These are phyloP conservation scores for Netelia virgata DNA, from an alignment of 2,888 invertebrate species.

Conservation along the genomic window DNA sequence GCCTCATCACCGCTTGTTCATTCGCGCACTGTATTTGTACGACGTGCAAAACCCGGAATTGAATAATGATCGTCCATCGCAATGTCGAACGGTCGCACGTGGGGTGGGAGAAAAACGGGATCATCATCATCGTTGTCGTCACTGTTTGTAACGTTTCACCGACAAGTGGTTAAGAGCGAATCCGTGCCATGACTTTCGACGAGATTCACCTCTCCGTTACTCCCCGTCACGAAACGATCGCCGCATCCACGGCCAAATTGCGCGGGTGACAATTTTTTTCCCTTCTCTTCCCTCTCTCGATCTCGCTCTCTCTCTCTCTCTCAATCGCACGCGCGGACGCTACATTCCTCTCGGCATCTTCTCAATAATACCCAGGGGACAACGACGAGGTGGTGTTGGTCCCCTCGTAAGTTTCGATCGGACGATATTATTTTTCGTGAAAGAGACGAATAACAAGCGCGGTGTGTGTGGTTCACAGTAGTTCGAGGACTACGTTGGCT, in stretches of 20 bases:
- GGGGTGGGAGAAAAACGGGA: slow-evolving; percentile 56
- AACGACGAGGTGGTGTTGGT: slow-evolving; percentile 28
- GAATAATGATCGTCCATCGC: slow-evolving; percentile 74
- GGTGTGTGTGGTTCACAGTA: slow-evolving; percentile 69
- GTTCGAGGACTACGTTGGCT: slow-evolving; percentile 70
- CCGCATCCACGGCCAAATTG: slow-evolving; percentile 10
- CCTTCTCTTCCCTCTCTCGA: slow-evolving; percentile 1
- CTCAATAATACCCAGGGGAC: slow-evolving; percentile 7
- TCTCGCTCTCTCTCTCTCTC: not conserved
- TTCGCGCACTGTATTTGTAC: slow-evolving; percentile 57
- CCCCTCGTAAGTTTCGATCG: slow-evolving; percentile 30
- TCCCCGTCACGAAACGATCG: slow-evolving; percentile 39
- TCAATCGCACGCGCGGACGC: too few relatives aligned
- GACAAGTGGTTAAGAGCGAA: slow-evolving; percentile 73
- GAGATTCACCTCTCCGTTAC: slow-evolving; percentile 25
- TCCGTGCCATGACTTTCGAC: slow-evolving; percentile 72
- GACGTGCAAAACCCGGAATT: slow-evolving; percentile 73
- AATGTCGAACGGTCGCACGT: slow-evolving; percentile 39
- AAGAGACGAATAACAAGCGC: slow-evolving; percentile 58
- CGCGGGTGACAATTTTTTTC: slow-evolving; percentile 55
- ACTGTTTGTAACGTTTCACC: slow-evolving; percentile 61
- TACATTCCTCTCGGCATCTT: slow-evolving; percentile 25
- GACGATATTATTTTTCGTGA: slow-evolving; percentile 57
- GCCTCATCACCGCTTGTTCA: slow-evolving; percentile 53
- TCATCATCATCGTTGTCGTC: slow-evolving; percentile 63